Percentiles rank a stretch among this genome's conserved stretches.
These are phyloP conservation scores for Ochropleura leucogaster DNA, from an alignment of 2,888 invertebrate species.

Conservation along the genomic window DNA sequence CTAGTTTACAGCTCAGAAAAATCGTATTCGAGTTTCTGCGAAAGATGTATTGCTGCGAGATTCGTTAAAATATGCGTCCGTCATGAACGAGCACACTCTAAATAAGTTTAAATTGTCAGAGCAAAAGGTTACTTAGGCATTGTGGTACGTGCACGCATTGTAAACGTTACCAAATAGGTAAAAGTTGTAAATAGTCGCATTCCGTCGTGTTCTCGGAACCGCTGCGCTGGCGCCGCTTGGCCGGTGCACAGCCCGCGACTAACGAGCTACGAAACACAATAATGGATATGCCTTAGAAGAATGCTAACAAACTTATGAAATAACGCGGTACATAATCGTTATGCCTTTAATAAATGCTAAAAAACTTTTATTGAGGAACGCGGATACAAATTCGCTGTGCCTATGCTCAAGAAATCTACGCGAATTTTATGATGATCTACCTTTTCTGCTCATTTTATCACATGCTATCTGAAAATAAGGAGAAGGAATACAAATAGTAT, in stretches of 20 bases:
- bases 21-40: neutral
- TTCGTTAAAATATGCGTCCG: slow-evolving; percentile 37
- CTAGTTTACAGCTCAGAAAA: neutral
- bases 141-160: slow-evolving; percentile 83
- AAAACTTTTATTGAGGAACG: slow-evolving; percentile 58
- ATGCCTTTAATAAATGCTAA: slow-evolving; percentile 47
- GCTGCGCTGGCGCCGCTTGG: slow-evolving; percentile 80
- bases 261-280: slow-evolving; percentile 70
- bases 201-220: slow-evolving; percentile 86
- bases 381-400: slow-evolving; percentile 48
- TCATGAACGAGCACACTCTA: slow-evolving; percentile 56
- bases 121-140: slow-evolving; percentile 78
- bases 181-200: slow-evolving; percentile 89
- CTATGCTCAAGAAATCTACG: slow-evolving; percentile 34
- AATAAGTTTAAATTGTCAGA: slow-evolving; percentile 71
- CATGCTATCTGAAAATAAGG: neutral
- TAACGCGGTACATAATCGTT: slow-evolving; percentile 59
- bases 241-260: slow-evolving; percentile 68
- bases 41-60: slow-evolving; percentile 14
- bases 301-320: slow-evolving; percentile 58
- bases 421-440: slow-evolving; percentile 34
- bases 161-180: slow-evolving; percentile 89
- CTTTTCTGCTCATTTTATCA: slow-evolving; percentile 9
- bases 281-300: slow-evolving; percentile 66
- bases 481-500: neutral